Percentiles rank a stretch among this genome's conserved stretches.
Evolutionary conservation across 2,113 vertebrate species (phyloP).

Genomic region (human (Homo sapiens)): DNA sequence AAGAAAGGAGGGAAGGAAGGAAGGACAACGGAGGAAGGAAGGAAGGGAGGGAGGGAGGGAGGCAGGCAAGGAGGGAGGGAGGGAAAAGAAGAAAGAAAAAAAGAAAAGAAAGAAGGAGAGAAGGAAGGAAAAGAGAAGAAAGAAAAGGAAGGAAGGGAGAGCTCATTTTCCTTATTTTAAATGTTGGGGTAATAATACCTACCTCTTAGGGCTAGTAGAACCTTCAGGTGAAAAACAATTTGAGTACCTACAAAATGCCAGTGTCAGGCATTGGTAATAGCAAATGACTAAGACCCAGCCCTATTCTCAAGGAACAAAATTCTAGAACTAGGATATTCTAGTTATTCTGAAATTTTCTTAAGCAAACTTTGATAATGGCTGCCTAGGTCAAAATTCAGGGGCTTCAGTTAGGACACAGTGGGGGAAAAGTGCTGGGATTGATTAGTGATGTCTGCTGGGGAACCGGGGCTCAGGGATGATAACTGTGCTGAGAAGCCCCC

Average conservation of each 20-base stretch:
- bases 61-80: too few relatives aligned
- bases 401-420: background rate
- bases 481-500: background rate
- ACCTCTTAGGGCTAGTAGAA: background rate
- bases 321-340: background rate
- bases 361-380: background rate
- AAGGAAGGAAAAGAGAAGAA: too few relatives aligned
- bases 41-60: too few relatives aligned
- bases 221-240: background rate
- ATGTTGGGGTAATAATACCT: background rate
- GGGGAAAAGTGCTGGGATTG: background rate
- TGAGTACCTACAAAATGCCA: background rate
- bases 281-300: background rate
- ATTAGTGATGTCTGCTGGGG: background rate
- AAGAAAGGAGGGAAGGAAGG: too few relatives aligned
- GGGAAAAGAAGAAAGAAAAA: too few relatives aligned
- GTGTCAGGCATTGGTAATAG: background rate
- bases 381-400: background rate
- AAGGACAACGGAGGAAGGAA: too few relatives aligned
- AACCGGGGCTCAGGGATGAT: background rate
- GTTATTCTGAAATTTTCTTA: slow-evolving; percentile 44
- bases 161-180: background rate
- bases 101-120: too few relatives aligned
- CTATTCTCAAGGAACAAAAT: background rate
- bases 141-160: too few relatives aligned